These are phyloP conservation scores for Epsilonema sp. DNA, from an alignment of 2,888 invertebrate species.

Conservation along the genomic window DNA sequence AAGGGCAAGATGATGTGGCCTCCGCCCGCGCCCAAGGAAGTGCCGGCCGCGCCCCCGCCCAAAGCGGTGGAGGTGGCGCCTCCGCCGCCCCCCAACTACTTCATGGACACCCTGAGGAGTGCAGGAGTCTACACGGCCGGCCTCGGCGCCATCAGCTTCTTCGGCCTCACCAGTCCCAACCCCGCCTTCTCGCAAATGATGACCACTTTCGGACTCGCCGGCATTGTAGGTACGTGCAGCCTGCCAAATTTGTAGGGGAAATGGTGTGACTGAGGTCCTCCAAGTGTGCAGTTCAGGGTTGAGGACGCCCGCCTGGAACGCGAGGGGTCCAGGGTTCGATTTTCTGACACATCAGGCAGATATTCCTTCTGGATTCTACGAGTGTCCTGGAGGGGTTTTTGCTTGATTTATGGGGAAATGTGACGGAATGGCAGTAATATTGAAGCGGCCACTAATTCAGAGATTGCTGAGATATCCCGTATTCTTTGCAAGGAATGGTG, in stretches of 20 bases:
- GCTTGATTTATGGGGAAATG: no score
- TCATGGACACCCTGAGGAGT: slow-evolving; percentile 48
- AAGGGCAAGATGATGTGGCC: slow-evolving; percentile 59
- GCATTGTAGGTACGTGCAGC: slow-evolving; percentile 43
- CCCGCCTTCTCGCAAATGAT: slow-evolving; percentile 66
- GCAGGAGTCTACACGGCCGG: slow-evolving; percentile 48
- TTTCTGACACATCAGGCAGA: no score
- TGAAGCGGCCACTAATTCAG: no score
- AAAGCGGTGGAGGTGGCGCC: slow-evolving; percentile 19
- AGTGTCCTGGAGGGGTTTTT: no score
- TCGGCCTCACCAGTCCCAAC: slow-evolving; percentile 58
- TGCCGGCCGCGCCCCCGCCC: slow-evolving; percentile 36
- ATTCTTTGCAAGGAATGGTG: no score
- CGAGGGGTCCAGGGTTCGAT: no score
- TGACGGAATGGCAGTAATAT: no score
- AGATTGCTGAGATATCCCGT: no score
- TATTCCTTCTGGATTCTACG: no score
- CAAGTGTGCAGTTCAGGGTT: no score
- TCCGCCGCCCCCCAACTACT: slow-evolving; percentile 40
- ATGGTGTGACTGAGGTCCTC: no score
- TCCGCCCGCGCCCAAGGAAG: slow-evolving; percentile 45
- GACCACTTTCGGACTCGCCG: slow-evolving; percentile 59
- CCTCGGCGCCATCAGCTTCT: slow-evolving; percentile 45
- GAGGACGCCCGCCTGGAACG: no score
- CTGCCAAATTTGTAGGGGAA: not conserved